These are phyloP conservation scores for Alexandromys fortis DNA, from an alignment of 2,113 vertebrate species.

Conservation along the genomic window DNA sequence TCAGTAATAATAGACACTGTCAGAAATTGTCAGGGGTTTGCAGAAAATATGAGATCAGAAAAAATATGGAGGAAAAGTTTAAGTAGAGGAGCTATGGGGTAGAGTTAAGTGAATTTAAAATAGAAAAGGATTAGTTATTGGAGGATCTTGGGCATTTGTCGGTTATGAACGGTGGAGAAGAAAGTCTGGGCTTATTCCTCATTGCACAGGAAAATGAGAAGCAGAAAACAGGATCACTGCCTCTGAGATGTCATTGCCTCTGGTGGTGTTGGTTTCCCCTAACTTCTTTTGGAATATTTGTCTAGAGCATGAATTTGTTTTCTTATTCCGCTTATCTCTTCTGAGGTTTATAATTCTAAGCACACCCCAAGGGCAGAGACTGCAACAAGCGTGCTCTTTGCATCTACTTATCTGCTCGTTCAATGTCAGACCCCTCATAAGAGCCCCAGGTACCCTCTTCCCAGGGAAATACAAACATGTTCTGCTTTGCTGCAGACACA, in stretches of 20 bases:
- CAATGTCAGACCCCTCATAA: background rate
- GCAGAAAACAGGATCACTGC: background rate
- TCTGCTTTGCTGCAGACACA: background rate
- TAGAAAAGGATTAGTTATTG: constrained; percentile 21
- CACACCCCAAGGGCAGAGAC: background rate
- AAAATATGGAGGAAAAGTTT: background rate
- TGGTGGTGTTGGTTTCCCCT: background rate
- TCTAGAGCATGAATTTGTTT: background rate
- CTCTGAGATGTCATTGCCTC: background rate
- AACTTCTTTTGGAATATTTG: constrained; percentile 37
- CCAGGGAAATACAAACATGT: background rate
- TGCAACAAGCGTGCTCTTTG: background rate
- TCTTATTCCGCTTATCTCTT: background rate
- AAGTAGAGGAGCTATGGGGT: background rate
- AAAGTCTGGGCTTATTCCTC: background rate
- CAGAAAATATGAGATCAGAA: background rate
- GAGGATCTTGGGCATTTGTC: constrained; percentile 7
- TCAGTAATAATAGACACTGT: constrained; percentile 28
- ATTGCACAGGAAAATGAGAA: background rate
- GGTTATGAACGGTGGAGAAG: background rate
- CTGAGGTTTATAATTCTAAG: background rate
- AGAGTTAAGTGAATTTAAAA: constrained; percentile 34
- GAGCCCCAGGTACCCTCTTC: background rate
- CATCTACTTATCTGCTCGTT: background rate
- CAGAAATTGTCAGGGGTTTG: background rate